Evolutionary conservation across 2,113 vertebrate genomes (phyloP).

Genomic region (Urocolius indicus): DNA sequence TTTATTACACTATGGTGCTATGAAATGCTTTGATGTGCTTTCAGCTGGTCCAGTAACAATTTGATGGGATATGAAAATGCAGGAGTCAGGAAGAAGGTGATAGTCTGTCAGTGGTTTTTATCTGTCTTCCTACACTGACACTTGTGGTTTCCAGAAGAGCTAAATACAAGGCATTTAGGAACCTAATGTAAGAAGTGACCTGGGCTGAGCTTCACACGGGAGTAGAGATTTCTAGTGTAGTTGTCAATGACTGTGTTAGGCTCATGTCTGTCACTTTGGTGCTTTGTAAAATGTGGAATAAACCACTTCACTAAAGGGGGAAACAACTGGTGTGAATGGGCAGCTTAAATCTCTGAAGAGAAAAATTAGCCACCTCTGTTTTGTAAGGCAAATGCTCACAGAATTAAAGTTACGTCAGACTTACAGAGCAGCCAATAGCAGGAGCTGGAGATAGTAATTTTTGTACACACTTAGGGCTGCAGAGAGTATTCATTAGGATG

Average conservation of each 20-base stretch:
- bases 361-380: not conserved
- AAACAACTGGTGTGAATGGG: not conserved
- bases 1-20: not conserved
- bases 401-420: not conserved
- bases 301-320: not conserved
- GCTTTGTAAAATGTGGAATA: not conserved
- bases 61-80: constrained; percentile 19
- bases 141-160: not conserved
- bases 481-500: not conserved
- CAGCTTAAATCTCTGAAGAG: not conserved
- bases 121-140: not conserved
- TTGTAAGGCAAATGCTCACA: not conserved
- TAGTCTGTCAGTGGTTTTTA: not conserved
- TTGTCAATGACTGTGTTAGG: not conserved
- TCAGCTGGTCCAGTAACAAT: not conserved
- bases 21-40: not conserved
- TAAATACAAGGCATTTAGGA: not conserved
- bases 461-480: not conserved
- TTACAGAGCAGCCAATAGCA: not conserved
- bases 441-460: not conserved
- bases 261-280: not conserved
- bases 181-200: not conserved
- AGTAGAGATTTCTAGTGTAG: not conserved
- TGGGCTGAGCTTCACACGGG: not conserved
- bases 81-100: constrained; percentile 8